phyloP scores from a whole-genome alignment of 37 sponge, comb jelly and placozoan genomes.

The Spongia lamella region DNA sequence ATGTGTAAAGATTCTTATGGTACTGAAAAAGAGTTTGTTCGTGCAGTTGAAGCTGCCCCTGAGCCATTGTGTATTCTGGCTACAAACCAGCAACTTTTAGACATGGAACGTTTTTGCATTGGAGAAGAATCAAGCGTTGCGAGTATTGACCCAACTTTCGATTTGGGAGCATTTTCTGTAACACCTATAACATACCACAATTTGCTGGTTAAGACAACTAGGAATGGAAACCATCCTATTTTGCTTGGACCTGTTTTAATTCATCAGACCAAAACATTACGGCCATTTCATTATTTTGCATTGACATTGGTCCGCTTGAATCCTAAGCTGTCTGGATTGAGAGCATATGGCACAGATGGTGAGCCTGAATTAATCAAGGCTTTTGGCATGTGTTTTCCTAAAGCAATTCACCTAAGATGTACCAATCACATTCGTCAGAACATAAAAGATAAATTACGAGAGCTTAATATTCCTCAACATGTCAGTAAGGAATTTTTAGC shows the following conservation, averaged over 20 bases:
- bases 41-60: constrained; percentile 35
- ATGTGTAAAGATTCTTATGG: constrained; percentile 26
- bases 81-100: constrained; percentile 23
- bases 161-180: constrained; percentile 34
- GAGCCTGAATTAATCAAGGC: constrained; percentile 52
- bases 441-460: constrained; percentile 30
- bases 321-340: constrained; percentile 1
- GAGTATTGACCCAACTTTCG: constrained; percentile 37
- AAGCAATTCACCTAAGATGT: constrained; percentile 33
- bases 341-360: constrained; percentile 47
- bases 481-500: constrained; percentile 8
- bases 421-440: constrained; percentile 27
- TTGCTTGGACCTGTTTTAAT: constrained; percentile 33
- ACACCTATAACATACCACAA: constrained; percentile 34
- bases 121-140: background rate
- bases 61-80: constrained; percentile 50
- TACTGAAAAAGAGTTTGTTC: background rate
- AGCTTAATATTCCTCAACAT: background rate
- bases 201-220: constrained; percentile 16
- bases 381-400: constrained; percentile 7
- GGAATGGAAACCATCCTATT: constrained; percentile 3
- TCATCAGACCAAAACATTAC: constrained; percentile 38
- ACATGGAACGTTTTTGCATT: constrained; percentile 7
- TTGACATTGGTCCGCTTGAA: constrained; percentile 13
- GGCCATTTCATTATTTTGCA: constrained; percentile 35